phyloP scores from a whole-genome alignment of 2,113 vertebrate genomes.

The Microcebus murinus region DNA sequence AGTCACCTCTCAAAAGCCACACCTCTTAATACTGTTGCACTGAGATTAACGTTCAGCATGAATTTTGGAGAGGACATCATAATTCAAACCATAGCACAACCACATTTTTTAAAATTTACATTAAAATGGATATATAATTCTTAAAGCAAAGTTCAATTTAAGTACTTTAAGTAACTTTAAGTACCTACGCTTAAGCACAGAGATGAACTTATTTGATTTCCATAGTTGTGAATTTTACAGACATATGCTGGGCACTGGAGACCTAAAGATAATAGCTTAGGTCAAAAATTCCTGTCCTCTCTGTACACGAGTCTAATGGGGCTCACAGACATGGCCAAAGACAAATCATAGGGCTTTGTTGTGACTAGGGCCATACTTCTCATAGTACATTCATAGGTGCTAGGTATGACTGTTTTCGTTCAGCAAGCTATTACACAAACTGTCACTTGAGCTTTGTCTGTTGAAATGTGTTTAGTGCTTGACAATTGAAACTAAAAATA shows the following conservation, averaged over 20 bases:
- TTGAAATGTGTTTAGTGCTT: not conserved
- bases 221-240: not conserved
- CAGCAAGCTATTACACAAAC: not conserved
- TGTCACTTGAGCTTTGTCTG: not conserved
- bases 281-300: not conserved
- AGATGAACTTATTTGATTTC: not conserved
- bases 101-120: not conserved
- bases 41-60: not conserved
- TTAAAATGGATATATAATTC: not conserved
- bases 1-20: not conserved
- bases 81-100: not conserved
- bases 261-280: not conserved
- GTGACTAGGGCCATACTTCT: not conserved
- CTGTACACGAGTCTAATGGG: not conserved
- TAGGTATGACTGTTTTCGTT: not conserved
- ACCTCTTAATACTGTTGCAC: not conserved
- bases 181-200: not conserved
- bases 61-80: not conserved
- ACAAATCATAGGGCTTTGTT: not conserved
- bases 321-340: not conserved
- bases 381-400: not conserved
- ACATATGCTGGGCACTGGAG: not conserved
- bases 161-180: no score
- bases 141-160: not conserved
- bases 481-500: not conserved